Evolutionary conservation across 2,797 vertebrate species (phyloP).

Genomic region (Protosalanx chinensis): DNA sequence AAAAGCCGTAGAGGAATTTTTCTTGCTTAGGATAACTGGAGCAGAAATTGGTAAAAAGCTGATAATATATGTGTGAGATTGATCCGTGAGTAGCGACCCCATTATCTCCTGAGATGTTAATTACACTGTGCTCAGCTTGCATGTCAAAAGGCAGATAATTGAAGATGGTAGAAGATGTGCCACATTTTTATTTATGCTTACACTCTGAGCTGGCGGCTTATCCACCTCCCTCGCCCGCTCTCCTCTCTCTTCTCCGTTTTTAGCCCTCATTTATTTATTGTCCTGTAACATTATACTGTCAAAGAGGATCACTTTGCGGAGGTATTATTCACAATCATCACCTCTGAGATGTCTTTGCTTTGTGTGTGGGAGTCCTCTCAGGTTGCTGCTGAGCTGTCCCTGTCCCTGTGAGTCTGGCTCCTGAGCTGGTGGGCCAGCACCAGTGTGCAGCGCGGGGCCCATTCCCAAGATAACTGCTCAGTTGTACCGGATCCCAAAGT

Average conservation of each 20-base stretch:
- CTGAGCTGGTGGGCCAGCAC: not conserved
- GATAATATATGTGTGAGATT: constrained; percentile 80
- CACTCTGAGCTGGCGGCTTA: constrained; percentile 55
- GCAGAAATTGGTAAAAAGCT: constrained; percentile 64
- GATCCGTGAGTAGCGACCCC: constrained; percentile 80
- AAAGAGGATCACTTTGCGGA: constrained; percentile 58
- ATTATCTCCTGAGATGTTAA: constrained; percentile 84
- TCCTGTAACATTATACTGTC: constrained; percentile 66
- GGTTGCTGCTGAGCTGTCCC: constrained; percentile 34
- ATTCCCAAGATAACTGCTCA: too few relatives aligned
- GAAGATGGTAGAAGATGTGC: constrained; percentile 79
- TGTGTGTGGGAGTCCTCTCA: constrained; percentile 30
- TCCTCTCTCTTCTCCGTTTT: constrained; percentile 41
- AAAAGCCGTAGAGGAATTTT: constrained; percentile 47
- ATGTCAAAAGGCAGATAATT: constrained; percentile 82
- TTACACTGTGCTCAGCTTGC: constrained; percentile 78
- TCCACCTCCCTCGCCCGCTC: constrained; percentile 12
- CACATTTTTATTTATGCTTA: constrained; percentile 78
- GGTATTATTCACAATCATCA: constrained; percentile 53
- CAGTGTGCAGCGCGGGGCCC: constrained; percentile 7
- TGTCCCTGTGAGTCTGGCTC: constrained; percentile 5
- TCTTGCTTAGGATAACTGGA: constrained; percentile 59
- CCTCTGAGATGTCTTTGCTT: constrained; percentile 39
- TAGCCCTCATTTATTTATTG: constrained; percentile 65
- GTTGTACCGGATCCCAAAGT: too few relatives aligned